phyloP scores from a whole-genome alignment of 1,140 invertebrate species.

The Zaprionus vittiger region DNA sequence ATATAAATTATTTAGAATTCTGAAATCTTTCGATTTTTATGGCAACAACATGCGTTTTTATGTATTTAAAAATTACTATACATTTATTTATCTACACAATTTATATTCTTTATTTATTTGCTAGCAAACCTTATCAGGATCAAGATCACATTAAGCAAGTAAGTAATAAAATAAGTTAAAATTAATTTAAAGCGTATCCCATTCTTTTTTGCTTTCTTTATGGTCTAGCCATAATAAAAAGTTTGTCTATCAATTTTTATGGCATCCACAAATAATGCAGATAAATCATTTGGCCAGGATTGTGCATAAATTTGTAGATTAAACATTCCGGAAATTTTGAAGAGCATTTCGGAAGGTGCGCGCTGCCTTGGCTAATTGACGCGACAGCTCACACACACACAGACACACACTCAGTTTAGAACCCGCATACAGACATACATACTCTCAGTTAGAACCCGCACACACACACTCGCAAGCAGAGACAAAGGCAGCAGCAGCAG shows the following conservation, averaged over 20 bases:
- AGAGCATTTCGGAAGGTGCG: conserved; percentile 38
- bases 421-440: neutral
- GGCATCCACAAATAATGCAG: neutral
- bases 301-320: neutral
- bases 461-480: neutral
- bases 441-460: neutral
- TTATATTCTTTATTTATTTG: conserved; percentile 31
- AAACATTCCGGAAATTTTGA: conserved; percentile 6
- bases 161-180: neutral
- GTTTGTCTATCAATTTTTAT: neutral
- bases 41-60: neutral
- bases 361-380: conserved; percentile 3
- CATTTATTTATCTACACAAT: conserved; percentile 27
- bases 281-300: conserved; percentile 5
- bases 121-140: neutral
- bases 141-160: neutral
- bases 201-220: neutral
- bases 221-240: neutral
- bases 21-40: neutral
- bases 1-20: neutral
- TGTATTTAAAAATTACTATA: neutral
- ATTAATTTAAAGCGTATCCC: neutral
- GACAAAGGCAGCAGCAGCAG: conserved; percentile 5
- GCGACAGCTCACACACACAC: conserved; percentile 12
- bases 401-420: neutral